Base-by-base conservation (phyloP, 2,888 invertebrate species). In the Hyles lineata region DNA sequence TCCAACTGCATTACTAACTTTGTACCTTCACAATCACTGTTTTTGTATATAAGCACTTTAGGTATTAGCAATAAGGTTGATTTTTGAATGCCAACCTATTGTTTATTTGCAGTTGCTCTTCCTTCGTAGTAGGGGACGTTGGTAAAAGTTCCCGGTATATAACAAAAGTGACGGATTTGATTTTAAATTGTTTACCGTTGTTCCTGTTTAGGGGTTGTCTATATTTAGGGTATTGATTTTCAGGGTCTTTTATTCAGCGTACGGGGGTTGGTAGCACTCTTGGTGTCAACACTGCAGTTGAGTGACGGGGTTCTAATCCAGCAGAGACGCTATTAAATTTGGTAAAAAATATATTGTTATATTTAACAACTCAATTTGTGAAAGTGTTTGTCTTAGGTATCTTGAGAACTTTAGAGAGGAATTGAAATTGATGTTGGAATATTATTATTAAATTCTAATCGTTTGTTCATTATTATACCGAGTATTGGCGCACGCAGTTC, bases 171-270 rank as follows among this genome's bases (percentile, higher is more conserved):
- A 88, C 84, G 83, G 90, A 91, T 90, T 89, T 85, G 88, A 87
- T 89, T 89, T 89, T 89, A 88, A 91, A 90, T 89, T 90, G 90
- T 88, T 90, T 88, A 87, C 83, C 85, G 74, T 76, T 74, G 73
- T 78, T 78, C 81, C 79, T 80, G 82, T 85, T 82, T 79, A 80
- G 84, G 80, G 76, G 74, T 72, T 76, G 74, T 76, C 74, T 74
- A 55, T 73, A 35, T 70, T 73, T 70, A 73, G 60, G 43, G 21
- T 60, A n/a, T 60, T 35, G 35, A 19, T 7, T 21, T 35, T 63
- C 23, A 55, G 55, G 55, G 55, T n/a, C 55, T 55, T 55, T 55
- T 17, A 43, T 43, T 55, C n/a, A 55, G 17, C 1, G n/a, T 55
- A 55, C 11, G 43, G 43, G 43, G 43, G 43, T 15, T 43, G 43